Evolutionary conservation across 2,888 invertebrate genomes (phyloP).

Genomic region (Andrena trimmerana): DNA sequence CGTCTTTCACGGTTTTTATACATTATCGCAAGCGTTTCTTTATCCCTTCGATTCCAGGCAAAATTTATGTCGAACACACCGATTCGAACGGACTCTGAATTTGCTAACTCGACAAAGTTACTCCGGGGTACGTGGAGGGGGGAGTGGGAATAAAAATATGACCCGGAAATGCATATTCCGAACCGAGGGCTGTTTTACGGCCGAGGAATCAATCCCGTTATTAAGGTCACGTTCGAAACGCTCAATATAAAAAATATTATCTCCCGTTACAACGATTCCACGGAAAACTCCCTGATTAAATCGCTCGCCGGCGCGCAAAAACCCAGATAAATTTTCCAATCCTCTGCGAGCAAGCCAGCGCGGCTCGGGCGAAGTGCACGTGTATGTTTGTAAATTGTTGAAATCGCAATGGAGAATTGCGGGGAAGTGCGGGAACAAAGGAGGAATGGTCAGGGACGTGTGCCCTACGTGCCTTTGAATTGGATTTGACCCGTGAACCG

Average conservation of each 20-base stretch:
- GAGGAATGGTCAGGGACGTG: too few species aligned
- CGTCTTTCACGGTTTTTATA: not conserved
- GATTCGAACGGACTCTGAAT: not conserved
- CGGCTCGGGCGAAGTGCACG: not conserved
- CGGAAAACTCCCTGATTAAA: not conserved
- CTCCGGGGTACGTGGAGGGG: not conserved
- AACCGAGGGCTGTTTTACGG: not conserved
- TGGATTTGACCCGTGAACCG: not conserved
- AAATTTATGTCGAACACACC: slow-evolving; percentile 15
- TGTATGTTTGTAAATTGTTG: too few species aligned
- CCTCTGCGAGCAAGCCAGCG: not conserved
- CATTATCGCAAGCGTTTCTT: not conserved
- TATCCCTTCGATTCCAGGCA: not conserved
- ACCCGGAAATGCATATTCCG: slow-evolving; percentile 11
- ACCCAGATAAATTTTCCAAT: not conserved
- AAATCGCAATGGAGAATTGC: too few species aligned
- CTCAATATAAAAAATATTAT: not conserved
- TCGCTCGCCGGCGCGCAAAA: not conserved
- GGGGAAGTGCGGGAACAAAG: too few species aligned
- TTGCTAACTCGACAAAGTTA: slow-evolving; percentile 12
- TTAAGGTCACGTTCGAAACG: not conserved
- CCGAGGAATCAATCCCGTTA: slow-evolving; percentile 7
- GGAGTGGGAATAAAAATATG: not conserved
- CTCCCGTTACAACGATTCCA: not conserved
- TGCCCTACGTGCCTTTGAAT: not conserved